phyloP scores from a whole-genome alignment of 2,797 vertebrate species.

The Scolopax rusticola region DNA sequence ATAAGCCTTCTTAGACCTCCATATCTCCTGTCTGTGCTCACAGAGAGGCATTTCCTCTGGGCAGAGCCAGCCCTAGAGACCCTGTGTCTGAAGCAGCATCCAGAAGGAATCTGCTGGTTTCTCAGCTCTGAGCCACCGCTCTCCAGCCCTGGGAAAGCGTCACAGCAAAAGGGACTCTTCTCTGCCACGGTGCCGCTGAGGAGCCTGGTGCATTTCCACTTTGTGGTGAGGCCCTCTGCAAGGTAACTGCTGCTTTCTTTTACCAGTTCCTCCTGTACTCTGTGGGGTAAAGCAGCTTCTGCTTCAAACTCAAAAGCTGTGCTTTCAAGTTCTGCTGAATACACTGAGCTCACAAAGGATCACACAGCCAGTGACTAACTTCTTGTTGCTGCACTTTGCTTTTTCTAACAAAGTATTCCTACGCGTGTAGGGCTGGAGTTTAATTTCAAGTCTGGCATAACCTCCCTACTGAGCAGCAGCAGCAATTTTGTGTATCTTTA shows the following conservation, averaged over 20 bases:
- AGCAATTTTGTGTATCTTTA: neutral
- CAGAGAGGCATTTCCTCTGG: neutral
- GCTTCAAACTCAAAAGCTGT: neutral
- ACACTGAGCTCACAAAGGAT: neutral
- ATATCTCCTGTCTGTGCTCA: neutral
- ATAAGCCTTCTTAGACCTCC: neutral
- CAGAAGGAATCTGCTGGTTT: neutral
- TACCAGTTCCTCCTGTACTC: neutral
- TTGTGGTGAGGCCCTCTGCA: neutral
- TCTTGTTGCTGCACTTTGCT: neutral
- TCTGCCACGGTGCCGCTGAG: rapidly evolving
- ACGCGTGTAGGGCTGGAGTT: rapidly evolving
- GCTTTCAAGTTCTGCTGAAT: neutral
- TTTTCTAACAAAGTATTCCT: neutral
- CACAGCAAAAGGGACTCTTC: neutral
- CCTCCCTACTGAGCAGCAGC: neutral
- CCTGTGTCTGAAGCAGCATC: neutral
- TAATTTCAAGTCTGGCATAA: neutral
- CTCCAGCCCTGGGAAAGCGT: neutral
- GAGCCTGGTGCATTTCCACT: neutral
- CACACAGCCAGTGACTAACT: neutral
- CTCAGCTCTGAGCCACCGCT: neutral
- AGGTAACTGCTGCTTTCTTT: neutral
- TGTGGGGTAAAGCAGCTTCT: neutral
- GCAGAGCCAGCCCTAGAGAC: neutral